Conservation (phyloP, 1,140 invertebrate species). For the Pogonomyrmex californicus region DNA sequence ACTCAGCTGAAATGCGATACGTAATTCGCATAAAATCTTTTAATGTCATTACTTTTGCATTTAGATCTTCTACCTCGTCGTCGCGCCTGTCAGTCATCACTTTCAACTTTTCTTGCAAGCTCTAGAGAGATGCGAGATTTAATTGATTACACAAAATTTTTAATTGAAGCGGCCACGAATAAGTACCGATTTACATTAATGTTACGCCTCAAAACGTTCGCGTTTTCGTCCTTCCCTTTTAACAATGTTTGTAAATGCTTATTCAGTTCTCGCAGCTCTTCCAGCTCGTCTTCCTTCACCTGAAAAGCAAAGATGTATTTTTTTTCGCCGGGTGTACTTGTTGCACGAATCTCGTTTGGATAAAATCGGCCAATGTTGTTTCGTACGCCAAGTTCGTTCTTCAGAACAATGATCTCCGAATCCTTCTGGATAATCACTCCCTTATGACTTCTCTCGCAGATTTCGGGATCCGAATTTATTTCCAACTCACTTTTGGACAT, state of each 20-base stretch:
- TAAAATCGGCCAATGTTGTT: slow-evolving; percentile 8
- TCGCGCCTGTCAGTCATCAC: slow-evolving; percentile 52
- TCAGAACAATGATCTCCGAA: slow-evolving; percentile 78
- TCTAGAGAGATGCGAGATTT: slow-evolving; percentile 54
- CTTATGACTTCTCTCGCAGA: slow-evolving; percentile 51
- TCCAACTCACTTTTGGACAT: slow-evolving; percentile 61
- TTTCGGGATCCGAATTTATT: slow-evolving; percentile 44
- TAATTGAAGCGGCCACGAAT: neutral
- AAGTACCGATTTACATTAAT: slow-evolving; percentile 65
- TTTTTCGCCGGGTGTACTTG: neutral
- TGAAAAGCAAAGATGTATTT: slow-evolving; percentile 43
- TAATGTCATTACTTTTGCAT: slow-evolving; percentile 67
- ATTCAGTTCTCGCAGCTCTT: slow-evolving; percentile 70
- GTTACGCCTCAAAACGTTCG: slow-evolving; percentile 59
- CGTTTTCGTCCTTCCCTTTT: slow-evolving; percentile 63
- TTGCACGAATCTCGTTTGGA: slow-evolving; percentile 2
- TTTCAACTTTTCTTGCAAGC: slow-evolving; percentile 58
- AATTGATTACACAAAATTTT: slow-evolving; percentile 49
- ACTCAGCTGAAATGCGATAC: neutral
- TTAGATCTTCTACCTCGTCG: slow-evolving; percentile 65
- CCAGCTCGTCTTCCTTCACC: slow-evolving; percentile 75
- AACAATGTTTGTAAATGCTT: slow-evolving; percentile 62
- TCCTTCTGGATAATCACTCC: slow-evolving; percentile 78
- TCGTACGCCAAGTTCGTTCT: slow-evolving; percentile 76
- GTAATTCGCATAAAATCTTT: slow-evolving; percentile 4